These are phyloP conservation scores for Hydractinia echinata DNA, from an alignment of 30 jellyfish, hydroid and myxozoan genomes.

Conservation along the genomic window DNA sequence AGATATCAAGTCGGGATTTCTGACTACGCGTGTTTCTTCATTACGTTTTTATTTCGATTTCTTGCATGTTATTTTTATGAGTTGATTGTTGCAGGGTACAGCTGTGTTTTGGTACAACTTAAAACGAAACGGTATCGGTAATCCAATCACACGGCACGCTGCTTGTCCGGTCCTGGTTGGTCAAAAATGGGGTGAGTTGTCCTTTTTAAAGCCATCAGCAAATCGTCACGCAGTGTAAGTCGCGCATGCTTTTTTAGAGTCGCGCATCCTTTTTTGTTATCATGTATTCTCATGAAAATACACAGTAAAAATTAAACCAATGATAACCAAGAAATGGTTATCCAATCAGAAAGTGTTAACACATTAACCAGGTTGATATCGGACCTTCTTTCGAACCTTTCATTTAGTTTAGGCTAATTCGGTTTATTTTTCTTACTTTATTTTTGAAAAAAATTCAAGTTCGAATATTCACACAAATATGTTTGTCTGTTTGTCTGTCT, in stretches of 20 bases:
- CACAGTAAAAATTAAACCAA: background rate
- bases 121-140: slow-evolving; percentile 74
- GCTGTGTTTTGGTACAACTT: slow-evolving; percentile 92
- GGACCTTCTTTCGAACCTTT: too few species aligned
- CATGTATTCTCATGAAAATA: background rate
- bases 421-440: too few species aligned
- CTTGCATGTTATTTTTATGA: background rate
- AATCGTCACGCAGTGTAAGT: background rate
- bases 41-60: background rate
- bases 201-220: background rate
- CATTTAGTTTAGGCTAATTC: too few species aligned
- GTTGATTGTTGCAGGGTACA: slow-evolving; percentile 58
- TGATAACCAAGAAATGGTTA: background rate
- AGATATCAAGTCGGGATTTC: too few species aligned
- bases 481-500: too few species aligned
- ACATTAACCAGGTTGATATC: too few species aligned
- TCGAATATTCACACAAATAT: too few species aligned
- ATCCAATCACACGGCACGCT: slow-evolving; percentile 79
- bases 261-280: background rate
- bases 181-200: slow-evolving; percentile 86
- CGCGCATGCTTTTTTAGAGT: too few species aligned
- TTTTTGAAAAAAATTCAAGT: too few species aligned
- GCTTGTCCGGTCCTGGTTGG: slow-evolving; percentile 98
- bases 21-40: too few species aligned
- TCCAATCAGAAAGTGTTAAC: too few species aligned